Base-by-base conservation (phyloP, 2,888 invertebrate species). In the Drosophila testacea region DNA sequence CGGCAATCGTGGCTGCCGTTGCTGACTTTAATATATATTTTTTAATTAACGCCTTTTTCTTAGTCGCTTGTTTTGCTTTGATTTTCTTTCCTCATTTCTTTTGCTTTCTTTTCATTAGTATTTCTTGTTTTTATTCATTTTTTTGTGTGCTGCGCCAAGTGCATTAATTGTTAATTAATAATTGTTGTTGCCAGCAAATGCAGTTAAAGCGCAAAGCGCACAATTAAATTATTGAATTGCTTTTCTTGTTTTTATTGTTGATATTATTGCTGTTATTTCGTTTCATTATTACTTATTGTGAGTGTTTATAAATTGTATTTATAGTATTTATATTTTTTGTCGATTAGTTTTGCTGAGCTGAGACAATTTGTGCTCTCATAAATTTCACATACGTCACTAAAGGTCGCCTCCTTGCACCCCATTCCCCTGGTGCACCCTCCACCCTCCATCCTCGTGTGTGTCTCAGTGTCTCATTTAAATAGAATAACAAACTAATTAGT, bases 401-500 rank as follows among this genome's bases (percentile, higher is more conserved):
- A 64, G 63, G 41, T 72, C 60, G 60, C 36, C 22, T 32, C 22
- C 22, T 22, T 22, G 22, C 22, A 22, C 3, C 22, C 3, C 22
- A 22, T 22, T 22, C 22, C 22, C 3, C 22, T 22, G 22, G 22
- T 22, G 22, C 22, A 22, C 22, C 22, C 22, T 10, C 13, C 4
- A 32, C 32, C 0, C 10, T 4, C 27, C 27, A 5, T 32, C 6
- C 16, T 46, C 28, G 57, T 38, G 22, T 22, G 22, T 22, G 22
- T 22, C 22, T 47, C 55, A 64, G 54, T 66, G 54, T 54, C 62
- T 69, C 47, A 80, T 79, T 81, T 78, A 74, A 87, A 84, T 84
- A 84, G 83, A 87, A 84, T 84, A 84, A 84, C 84, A 84, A 84
- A 87, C 84, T 84, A 84, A 84, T 84, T 84, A 84, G 82, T 78